Conservation (phyloP, 2,797 vertebrate species). For the Harpagifer antarcticus region DNA sequence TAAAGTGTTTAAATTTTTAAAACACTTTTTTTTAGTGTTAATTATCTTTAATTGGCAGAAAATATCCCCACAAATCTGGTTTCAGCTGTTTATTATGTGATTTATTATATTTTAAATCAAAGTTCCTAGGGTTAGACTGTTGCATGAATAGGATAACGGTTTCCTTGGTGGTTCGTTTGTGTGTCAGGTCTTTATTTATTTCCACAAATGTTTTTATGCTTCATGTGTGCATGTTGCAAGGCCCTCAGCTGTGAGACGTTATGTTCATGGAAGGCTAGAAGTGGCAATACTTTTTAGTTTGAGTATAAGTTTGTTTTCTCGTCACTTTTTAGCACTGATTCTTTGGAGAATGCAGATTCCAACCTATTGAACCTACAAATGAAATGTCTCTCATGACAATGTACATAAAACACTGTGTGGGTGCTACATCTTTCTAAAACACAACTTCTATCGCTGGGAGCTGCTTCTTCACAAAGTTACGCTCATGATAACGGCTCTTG, state of each 20-base stretch:
- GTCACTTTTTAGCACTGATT: not conserved
- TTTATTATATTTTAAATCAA: not conserved
- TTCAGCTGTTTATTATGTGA: not conserved
- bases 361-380: no score
- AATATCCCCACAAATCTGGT: not conserved
- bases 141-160: not conserved
- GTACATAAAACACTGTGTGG: not conserved
- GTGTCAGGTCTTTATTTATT: not conserved
- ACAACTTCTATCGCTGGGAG: no score
- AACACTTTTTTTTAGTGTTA: no score
- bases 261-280: not conserved
- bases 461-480: not conserved
- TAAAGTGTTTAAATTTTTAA: no score
- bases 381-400: not conserved
- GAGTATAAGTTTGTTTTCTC: conserved; percentile 1
- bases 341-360: not conserved
- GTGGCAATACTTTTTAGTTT: not conserved
- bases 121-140: not conserved
- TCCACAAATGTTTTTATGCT: not conserved
- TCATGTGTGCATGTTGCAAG: not conserved
- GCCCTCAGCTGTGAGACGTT: not conserved
- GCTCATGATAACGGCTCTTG: not conserved
- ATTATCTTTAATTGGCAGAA: not conserved
- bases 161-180: not conserved
- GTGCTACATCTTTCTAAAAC: not conserved